Base-by-base conservation (phyloP, 2,888 invertebrate species). In the Himalopsyche kuldschensis region DNA sequence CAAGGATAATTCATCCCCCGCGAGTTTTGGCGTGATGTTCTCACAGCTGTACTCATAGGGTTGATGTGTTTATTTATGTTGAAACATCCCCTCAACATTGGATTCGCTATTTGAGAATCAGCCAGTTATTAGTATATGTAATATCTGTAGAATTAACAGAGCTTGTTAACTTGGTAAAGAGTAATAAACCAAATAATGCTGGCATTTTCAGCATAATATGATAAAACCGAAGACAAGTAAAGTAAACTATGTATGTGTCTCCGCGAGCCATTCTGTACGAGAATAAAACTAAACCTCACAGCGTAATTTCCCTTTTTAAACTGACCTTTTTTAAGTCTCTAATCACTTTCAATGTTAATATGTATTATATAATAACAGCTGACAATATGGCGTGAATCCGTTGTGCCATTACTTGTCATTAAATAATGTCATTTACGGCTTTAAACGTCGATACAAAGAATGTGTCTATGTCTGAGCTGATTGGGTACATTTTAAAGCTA, bases 371-470 rank as follows among this genome's bases (percentile, higher is more conserved):
- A 75, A 31, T 75, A 27, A 27, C 31, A 31, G 41, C 55, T 24
- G 24, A 79, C 63, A 46, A 63, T 79, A 63, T 69, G 35, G 1
- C 20, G 6, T 48, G n/a, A 47, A 27, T 78, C 35, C 41, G 31
- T 79, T 47, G 78, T 75, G 80, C 78, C 84, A 84, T 84, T 84
- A 84, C 80, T 82, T 78, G 82, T 84, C 84, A 84, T 84, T 84
- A 82, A 84, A 84, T 82, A 79, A 69, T 79, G 82, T 78, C 82
- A 82, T 20, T 41, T 75, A 46, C 46, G 75, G n/a, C 80, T 24
- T 41, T 30, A 80, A 46, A 46, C 32, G 47, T 31, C n/a, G 27
- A 32, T 75, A 80, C 80, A 80, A 75, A 46, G 80, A 55, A 75
- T 80, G 80, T 75, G n/a, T 46, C 31, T 27, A 32, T 69, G 31